phyloP scores from a whole-genome alignment of 2,113 vertebrate species.

The Grus americana region DNA sequence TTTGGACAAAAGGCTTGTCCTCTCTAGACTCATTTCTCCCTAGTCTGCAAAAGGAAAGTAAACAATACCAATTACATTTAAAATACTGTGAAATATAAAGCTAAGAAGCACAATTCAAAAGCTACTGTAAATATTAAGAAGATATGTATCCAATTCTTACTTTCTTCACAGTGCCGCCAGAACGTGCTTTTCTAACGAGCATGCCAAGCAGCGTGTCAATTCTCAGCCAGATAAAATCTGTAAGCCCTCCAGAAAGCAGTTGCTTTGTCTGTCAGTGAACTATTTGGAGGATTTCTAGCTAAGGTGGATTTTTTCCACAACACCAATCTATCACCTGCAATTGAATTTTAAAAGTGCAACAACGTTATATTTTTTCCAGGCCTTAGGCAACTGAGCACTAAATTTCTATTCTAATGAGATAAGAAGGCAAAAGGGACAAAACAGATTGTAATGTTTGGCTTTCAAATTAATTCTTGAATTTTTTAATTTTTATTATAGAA shows the following conservation, averaged over 20 bases:
- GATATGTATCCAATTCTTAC: neutral
- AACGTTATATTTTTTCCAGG: neutral
- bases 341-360: neutral
- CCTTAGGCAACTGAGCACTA: neutral
- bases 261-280: neutral
- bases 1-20: neutral
- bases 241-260: neutral
- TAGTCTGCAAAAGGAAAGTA: neutral
- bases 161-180: neutral
- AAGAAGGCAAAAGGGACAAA: neutral
- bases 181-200: neutral
- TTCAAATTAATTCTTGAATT: neutral
- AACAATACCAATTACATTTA: neutral
- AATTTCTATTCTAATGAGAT: neutral
- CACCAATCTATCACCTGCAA: neutral
- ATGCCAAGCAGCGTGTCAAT: neutral
- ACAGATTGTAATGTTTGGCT: neutral
- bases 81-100: neutral
- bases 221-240: neutral
- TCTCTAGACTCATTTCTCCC: neutral
- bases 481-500: neutral
- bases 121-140: neutral
- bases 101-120: neutral
- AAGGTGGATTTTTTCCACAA: neutral
- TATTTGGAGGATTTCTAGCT: neutral